Conservation (phyloP, 2,113 vertebrate species). For the Oryzias celebensis region DNA sequence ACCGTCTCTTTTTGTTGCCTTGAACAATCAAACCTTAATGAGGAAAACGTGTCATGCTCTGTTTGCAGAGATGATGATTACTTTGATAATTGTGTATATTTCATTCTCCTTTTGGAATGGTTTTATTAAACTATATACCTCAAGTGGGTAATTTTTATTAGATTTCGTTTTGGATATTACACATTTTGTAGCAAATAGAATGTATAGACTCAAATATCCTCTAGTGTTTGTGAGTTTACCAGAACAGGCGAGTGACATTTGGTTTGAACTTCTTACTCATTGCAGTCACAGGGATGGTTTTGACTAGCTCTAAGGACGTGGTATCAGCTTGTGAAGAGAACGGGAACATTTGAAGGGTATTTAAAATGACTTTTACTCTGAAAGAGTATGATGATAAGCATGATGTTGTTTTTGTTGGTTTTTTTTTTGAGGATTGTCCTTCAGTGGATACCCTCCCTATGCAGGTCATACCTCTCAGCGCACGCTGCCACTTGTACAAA, state of each 20-base stretch:
- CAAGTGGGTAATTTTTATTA: constrained; percentile 59
- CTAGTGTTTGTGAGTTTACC: constrained; percentile 33
- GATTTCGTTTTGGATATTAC: constrained; percentile 48
- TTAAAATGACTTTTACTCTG: constrained; percentile 17
- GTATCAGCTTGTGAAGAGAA: background rate
- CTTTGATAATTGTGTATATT: constrained; percentile 33
- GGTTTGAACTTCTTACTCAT: constrained; percentile 39
- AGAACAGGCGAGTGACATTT: constrained; percentile 26
- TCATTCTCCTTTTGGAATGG: constrained; percentile 30
- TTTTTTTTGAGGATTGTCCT: no score
- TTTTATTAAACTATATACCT: constrained; percentile 61
- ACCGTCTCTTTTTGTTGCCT: constrained; percentile 26
- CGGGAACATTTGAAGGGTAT: background rate
- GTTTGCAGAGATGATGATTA: constrained; percentile 43
- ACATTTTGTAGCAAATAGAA: constrained; percentile 40
- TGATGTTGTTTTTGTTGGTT: no score
- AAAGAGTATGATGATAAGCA: constrained; percentile 1
- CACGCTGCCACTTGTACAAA: constrained; percentile 42
- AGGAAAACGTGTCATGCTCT: constrained; percentile 13
- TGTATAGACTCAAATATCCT: constrained; percentile 16
- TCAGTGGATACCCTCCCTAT: constrained; percentile 14
- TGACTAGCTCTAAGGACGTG: constrained; percentile 6
- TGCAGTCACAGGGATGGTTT: constrained; percentile 21
- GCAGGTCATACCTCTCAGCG: constrained; percentile 50
- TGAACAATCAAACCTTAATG: constrained; percentile 27